Evolutionary conservation across 2,888 invertebrate genomes (phyloP), one percentile per base, ranked within the genome.

Genomic region (Dyspetes luteomarginatus): DNA sequence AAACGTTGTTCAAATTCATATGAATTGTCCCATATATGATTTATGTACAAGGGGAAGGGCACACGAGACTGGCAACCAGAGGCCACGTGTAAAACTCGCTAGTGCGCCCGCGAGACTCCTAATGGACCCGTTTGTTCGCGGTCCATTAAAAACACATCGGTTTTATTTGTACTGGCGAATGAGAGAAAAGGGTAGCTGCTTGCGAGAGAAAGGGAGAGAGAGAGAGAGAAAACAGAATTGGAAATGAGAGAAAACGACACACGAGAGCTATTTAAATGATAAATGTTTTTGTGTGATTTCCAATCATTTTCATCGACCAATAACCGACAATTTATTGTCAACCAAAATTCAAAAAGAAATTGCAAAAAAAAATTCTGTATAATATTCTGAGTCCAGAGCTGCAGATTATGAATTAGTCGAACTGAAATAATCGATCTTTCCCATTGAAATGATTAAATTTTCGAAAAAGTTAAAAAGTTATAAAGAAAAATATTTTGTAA

Each of bases 121-220:
- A 84, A 82, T 84, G 83, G 83, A 82, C 82, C 81, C 84, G 83
- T 85, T 88, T 85, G 86, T 87, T 83, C 87, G 85, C 85, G 86
- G 86, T 85, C 86, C 87, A 88, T 88, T 88, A 88, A 89, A 89
- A 88, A 87, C 88, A 82, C 79, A 87, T 85, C 81, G 86, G 85
- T 87, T 88, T 87, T 87, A 88, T 88, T 88, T 85, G 85, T 75
- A 73, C 83, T 74, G 64, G 69, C 83, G 74, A 68, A 81, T 69
- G 69, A 56, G 48, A 15, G 58, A 78, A 30, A 15, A 28, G 26
- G 56, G 52, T 26, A 36, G 45, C 62, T 71, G 60, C 45, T 78
- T 58, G 48, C 60, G 41, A 56, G 43, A 58, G 73, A 48, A 50
- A 52, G 55, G 69, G 60, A 52, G 71, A 65, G 52, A 64, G 56